A percentile compares a stretch with the other conserved stretches of the same genome.
phyloP scores from a whole-genome alignment of 2,888 invertebrate species.

The Tuta absoluta region DNA sequence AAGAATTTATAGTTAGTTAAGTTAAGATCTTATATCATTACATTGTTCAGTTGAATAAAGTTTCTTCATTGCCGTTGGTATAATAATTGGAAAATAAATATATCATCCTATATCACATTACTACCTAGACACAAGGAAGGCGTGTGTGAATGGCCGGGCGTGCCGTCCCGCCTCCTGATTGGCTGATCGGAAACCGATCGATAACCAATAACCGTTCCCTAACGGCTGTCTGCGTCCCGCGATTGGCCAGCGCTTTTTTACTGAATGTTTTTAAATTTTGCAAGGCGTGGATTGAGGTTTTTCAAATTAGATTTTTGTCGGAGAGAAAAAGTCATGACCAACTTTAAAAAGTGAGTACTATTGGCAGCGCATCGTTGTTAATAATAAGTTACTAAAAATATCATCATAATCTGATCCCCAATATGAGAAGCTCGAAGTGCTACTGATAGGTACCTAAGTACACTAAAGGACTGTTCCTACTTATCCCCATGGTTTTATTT shows the following conservation, averaged over 20 bases:
- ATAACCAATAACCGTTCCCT: conserved; percentile 66
- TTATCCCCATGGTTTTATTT: too few relatives aligned
- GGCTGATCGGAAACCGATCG: conserved; percentile 79
- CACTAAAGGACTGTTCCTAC: too few relatives aligned
- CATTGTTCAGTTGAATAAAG: too few relatives aligned
- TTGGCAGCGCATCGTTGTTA: too few relatives aligned
- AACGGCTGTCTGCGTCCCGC: conserved; percentile 10
- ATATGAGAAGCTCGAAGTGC: too few relatives aligned
- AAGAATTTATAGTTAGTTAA: too few relatives aligned
- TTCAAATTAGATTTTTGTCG: not conserved
- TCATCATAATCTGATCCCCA: too few relatives aligned
- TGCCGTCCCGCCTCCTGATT: conserved; percentile 51
- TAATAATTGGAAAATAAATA: not conserved
- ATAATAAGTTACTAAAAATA: too few relatives aligned
- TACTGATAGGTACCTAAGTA: too few relatives aligned
- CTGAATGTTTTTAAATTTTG: conserved; percentile 4
- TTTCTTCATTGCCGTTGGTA: too few relatives aligned
- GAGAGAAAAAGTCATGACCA: conserved; percentile 13
- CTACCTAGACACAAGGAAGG: conserved; percentile 24
- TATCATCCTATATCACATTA: not conserved
- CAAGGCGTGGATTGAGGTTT: not conserved
- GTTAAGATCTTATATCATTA: too few relatives aligned
- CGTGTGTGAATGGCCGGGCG: conserved; percentile 30
- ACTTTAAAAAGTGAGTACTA: too few relatives aligned
- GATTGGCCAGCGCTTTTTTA: conserved; percentile 25